Percentiles rank a stretch among this genome's conserved stretches.
These are phyloP conservation scores for Glossophaga mutica DNA, from an alignment of 2,797 vertebrate species.

Conservation along the genomic window DNA sequence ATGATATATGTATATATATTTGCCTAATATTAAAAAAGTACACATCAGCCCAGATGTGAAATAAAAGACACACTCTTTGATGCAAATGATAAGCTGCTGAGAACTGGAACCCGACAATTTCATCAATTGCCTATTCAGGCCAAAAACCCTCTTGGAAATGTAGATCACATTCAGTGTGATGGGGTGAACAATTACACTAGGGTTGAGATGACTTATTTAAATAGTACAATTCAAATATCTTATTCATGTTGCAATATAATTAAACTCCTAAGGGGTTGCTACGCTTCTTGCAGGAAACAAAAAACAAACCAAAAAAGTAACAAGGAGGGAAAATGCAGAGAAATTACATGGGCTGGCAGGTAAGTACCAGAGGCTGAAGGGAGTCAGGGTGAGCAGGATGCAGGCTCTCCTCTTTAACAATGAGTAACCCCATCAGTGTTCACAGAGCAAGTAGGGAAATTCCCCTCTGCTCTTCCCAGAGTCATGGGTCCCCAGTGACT, in stretches of 20 bases:
- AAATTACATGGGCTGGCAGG: not conserved
- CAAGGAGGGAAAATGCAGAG: not conserved
- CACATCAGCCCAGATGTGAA: constrained; percentile 6
- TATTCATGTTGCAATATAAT: constrained; percentile 33
- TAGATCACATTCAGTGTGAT: not conserved
- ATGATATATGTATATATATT: not conserved
- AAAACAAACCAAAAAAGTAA: not conserved
- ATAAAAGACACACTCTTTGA: not conserved
- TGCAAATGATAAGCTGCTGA: not conserved
- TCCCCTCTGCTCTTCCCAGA: not conserved
- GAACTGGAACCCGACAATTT: not conserved
- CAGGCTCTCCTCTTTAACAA: not conserved
- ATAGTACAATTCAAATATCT: constrained; percentile 7
- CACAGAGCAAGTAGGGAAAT: not conserved
- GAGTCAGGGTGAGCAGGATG: not conserved
- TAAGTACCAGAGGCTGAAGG: not conserved
- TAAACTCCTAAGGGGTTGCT: constrained; percentile 34
- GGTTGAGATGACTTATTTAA: constrained; percentile 52
- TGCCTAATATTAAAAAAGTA: not conserved
- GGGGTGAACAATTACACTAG: not conserved
- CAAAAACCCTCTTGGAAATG: not conserved
- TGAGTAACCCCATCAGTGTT: not conserved
- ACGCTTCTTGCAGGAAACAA: not conserved
- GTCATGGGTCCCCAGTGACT: fast-evolving
- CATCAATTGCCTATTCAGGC: not conserved